Base-by-base conservation (phyloP, 2,888 invertebrate genomes). In the Sturmia bella region DNA sequence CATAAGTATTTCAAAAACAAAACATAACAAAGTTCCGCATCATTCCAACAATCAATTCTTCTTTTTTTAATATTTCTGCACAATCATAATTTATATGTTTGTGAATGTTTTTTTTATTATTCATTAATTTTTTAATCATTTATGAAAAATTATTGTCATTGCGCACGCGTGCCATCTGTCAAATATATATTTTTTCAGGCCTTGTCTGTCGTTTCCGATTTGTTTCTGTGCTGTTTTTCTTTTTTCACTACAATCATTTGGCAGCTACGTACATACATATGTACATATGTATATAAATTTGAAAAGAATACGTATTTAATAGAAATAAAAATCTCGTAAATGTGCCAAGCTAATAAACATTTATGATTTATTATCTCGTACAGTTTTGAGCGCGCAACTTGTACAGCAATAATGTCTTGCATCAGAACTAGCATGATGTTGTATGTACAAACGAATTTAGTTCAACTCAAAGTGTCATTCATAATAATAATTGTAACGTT, bases 91-190 rank as follows among this genome's bases (percentile, higher is more conserved):
- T 70, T 78, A 75, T 78, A 48, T 82, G 68, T 82, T 52, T 32
- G 32, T 32, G 45, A 57, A 45, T 64, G 15, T 78, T 75, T 54
- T 56, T 56, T 70, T 54, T 59, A 70, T 74, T 69, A 63, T 37
- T 57, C 50, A n/a, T 61, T 48, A 17, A 27, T 81, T 56, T 73
- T 61, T 61, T 64, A 68, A 48, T 41, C 11, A 68, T 74, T 73
- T 73, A 32, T 73, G 69, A 79, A 80, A 76, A 68, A 70, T 64
- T 74, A 70, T 79, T 73, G 79, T 81, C 70, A 83, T 64, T 73
- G 84, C 81, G 83, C 83, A 83, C 84, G 84, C 83, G 83, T 84
- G 84, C 81, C 84, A 81, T 81, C 78, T 82, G 78, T 82, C 82
- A 78, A 75, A 78, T 78, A 70, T 74, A 78, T 15, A 5, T 19